Evolutionary conservation across 2,797 vertebrate species (phyloP), one percentile per base, ranked within the genome.

Genomic region (Lepilemur septentrionalis): DNA sequence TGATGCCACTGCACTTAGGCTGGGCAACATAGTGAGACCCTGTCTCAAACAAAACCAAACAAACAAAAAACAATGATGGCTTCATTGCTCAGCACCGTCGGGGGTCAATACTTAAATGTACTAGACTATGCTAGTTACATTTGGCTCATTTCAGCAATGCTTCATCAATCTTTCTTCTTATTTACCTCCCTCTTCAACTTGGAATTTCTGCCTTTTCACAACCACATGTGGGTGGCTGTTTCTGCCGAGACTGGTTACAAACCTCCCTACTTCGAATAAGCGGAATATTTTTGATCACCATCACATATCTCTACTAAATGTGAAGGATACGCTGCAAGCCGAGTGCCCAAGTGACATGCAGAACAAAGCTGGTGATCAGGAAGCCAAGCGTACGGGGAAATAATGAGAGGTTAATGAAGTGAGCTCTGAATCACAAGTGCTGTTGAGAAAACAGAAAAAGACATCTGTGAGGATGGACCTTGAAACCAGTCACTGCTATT

Each of bases 131-230:
- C 18, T 3, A 65, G 46, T 63, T 38, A 76, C 46, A n/a, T 43
- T 2, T 96, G 67, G 63, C 43, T 92, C 28, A 7, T 32, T 46
- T 35, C 89, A 94, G 43, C 43, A 79, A 88, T 3, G 14, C 72
- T 55, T 61, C 67, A 65, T 12, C 38, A 15, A 35, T 94, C 76
- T 76, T 81, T 57, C 52, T 75, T 63, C 82, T 75, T 94, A 89
- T 65, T 92, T 32, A 88, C 84, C 65, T 72, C 84, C 55, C 38
- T 73, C 80, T 69, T 85, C n/a, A 46, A 76, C 67, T 75, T 72
- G 81, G 67, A 90, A 75, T 79, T 90, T 93, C 75, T 92, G 46
- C 63, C 67, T 89, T 96, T 92, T 82, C 50, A 79, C 30, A 96
- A 73, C 75, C 35, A 70, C 48, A 80, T 22, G 55, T 70, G 46